Percentiles rank a stretch among this genome's conserved stretches.
Evolutionary conservation across 1,140 invertebrate genomes (phyloP).

Genomic region (Apocrypta bakeri): DNA sequence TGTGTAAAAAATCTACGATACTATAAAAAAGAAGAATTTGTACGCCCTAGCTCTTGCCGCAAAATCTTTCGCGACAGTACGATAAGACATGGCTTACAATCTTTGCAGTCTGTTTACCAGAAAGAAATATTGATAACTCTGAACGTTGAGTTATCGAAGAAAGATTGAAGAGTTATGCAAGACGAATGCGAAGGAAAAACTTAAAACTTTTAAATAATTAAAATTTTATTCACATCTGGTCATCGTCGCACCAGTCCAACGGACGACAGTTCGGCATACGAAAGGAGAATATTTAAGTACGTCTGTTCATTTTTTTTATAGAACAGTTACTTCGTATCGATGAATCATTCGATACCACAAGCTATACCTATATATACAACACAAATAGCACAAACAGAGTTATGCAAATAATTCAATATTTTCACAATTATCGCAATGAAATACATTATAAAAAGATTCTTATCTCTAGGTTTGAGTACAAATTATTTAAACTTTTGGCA

Average conservation of each 20-base stretch:
- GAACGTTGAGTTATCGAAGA: neutral
- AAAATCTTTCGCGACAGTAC: neutral
- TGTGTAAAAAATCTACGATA: too few species aligned
- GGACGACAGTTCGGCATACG: neutral
- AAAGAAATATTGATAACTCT: neutral
- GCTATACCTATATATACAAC: too few species aligned
- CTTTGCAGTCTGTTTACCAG: too few species aligned
- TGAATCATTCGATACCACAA: constrained; percentile 45
- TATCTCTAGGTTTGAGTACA: too few species aligned
- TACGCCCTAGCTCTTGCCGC: neutral
- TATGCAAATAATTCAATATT: too few species aligned
- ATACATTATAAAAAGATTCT: too few species aligned
- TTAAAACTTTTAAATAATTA: neutral
- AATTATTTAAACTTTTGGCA: neutral
- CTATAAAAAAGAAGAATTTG: too few species aligned
- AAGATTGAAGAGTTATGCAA: neutral
- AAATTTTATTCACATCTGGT: neutral
- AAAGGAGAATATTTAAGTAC: neutral
- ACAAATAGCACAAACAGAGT: too few species aligned
- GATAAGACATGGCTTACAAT: too few species aligned
- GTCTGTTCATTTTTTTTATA: constrained; percentile 7
- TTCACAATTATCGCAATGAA: too few species aligned
- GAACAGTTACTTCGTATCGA: constrained; percentile 10
- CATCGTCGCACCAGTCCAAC: neutral
- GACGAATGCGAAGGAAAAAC: neutral